Conservation (phyloP, 2,113 vertebrate species). For the Thalassarche chlororhynchos region DNA sequence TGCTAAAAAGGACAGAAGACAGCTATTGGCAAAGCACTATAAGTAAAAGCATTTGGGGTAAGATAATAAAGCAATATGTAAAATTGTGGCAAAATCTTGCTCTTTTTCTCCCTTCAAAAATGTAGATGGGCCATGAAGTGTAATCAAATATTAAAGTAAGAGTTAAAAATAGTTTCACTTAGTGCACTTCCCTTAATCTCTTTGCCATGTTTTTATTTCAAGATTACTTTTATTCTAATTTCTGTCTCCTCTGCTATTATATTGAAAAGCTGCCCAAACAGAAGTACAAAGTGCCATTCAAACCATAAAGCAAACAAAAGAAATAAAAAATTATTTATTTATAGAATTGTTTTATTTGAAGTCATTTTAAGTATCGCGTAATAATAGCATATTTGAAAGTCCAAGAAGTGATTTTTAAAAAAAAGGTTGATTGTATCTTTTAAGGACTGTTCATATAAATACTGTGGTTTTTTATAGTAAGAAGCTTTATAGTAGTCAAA, state of each 20-base stretch:
- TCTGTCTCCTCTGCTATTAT: not conserved
- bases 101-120: not conserved
- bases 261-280: not conserved
- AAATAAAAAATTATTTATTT: not conserved
- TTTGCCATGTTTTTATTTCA: not conserved
- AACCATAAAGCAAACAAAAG: not conserved
- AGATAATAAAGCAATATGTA: not conserved
- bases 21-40: not conserved
- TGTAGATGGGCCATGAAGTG: not conserved
- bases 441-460: not conserved
- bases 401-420: not conserved
- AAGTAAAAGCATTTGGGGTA: not conserved
- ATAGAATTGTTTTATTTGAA: not conserved
- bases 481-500: not conserved
- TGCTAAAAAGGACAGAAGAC: not conserved
- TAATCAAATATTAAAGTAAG: conserved; percentile 26
- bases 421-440: not conserved
- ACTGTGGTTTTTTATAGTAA: not conserved
- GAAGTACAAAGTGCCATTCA: not conserved
- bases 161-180: conserved; percentile 19
- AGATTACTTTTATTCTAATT: not conserved
- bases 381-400: not conserved
- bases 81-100: not conserved
- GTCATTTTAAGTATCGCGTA: not conserved
- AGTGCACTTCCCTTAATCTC: not conserved